Conservation (phyloP, 2,797 vertebrate species). For the Dicrostonyx torquatus region DNA sequence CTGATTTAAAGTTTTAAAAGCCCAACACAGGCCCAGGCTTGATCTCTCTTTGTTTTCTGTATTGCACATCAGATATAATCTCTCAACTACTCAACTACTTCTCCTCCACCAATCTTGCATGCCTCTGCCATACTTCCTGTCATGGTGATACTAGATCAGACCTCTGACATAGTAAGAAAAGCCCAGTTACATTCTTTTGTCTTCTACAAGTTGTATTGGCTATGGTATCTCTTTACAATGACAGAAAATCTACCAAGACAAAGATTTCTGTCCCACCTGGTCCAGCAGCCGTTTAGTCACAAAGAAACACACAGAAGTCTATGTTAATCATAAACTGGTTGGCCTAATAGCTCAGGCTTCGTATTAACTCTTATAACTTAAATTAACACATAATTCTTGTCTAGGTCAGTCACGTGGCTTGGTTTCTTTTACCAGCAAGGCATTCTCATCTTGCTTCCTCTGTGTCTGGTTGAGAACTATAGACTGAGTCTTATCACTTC, state of each 20-base stretch:
- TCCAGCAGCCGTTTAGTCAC: too few species aligned
- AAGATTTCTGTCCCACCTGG: too few species aligned
- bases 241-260: background rate
- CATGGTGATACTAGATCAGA: background rate
- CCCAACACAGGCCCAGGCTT: background rate
- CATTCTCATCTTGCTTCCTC: too few species aligned
- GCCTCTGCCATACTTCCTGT: background rate
- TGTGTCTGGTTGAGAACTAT: too few species aligned
- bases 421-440: too few species aligned
- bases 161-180: background rate
- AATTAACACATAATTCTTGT: too few species aligned
- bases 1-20: background rate
- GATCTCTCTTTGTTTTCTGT: background rate
- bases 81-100: background rate
- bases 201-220: background rate
- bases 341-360: too few species aligned
- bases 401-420: too few species aligned
- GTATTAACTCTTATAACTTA: too few species aligned
- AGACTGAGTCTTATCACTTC: too few species aligned
- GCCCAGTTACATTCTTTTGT: background rate
- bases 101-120: background rate
- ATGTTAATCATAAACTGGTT: too few species aligned
- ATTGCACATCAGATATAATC: background rate
- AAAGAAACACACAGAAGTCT: too few species aligned
- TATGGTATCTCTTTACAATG: background rate